These are phyloP conservation scores for Calameuta pallipes DNA, from an alignment of 2,888 invertebrate genomes.

Conservation along the genomic window DNA sequence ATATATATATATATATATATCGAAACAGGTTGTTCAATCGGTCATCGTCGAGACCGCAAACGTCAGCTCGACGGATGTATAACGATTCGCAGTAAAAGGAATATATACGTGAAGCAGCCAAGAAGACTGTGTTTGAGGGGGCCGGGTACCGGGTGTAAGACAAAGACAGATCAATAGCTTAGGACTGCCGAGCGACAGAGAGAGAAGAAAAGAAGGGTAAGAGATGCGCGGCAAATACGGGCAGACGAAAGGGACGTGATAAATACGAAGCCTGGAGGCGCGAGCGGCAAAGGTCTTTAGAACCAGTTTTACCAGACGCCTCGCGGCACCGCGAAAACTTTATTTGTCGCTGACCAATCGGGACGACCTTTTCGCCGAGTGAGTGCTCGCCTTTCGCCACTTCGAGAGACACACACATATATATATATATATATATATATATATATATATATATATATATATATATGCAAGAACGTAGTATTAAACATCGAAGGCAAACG, in stretches of 20 bases:
- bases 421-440: constrained; percentile 6
- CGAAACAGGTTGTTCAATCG: not conserved
- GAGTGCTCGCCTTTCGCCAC: constrained; percentile 1
- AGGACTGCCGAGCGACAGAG: not conserved
- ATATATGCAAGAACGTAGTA: not conserved
- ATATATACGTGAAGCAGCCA: not conserved
- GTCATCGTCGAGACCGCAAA: not conserved
- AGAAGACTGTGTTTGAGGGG: not conserved
- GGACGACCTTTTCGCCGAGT: constrained; percentile 11
- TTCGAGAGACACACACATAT: not conserved
- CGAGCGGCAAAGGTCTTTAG: constrained; percentile 34
- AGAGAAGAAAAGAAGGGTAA: not conserved
- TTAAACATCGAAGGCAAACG: not conserved
- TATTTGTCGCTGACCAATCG: constrained; percentile 35
- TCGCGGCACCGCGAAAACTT: constrained; percentile 28
- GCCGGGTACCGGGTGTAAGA: not conserved
- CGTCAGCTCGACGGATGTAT: not conserved
- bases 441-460: constrained; percentile 6
- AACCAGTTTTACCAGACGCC: constrained; percentile 44
- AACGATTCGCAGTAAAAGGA: not conserved
- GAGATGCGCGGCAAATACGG: constrained; percentile 13
- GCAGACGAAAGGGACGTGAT: not conserved
- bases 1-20: not conserved
- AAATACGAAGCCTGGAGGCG: not conserved
- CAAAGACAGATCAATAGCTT: constrained; percentile 11